Evolutionary conservation across 2,888 invertebrate genomes (phyloP), one percentile per base, ranked within the genome.

Genomic region (Dolichopus griseipennis): DNA sequence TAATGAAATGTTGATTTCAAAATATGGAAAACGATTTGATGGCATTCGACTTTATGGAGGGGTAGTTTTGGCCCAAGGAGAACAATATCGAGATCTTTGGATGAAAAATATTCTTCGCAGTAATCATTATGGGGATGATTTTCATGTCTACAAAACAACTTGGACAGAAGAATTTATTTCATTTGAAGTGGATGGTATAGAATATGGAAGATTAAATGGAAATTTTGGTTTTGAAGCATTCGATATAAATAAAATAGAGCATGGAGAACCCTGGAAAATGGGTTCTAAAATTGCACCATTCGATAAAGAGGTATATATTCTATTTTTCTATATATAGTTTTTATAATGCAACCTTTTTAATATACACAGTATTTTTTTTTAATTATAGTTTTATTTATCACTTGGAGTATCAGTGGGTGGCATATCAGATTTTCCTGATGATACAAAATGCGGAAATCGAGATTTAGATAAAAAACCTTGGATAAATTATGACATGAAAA

Each of bases 381-480:
- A 1, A 18, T 20, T 18, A 1, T 15, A 33, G n/a, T 33, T 8
- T 64, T 64, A 18, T 1, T 62, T 63, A n/a, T 10, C 88, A 0
- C 75, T 93, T 21, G n/a, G 33, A 18, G 33, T 61, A 10, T 65
- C 90, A 63, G 91, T 90, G 43, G 93, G 92, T 0, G 93, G 93
- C 0, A 79, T 86, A 5, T 84, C 86, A 64, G 87, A 88, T 75
- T 92, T 92, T 77, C 84, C 87, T 0, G 90, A 93, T 74, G 73
- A 72, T 0, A 72, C 73, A 27, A 27, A 2, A 27, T 4, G 27
- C 5, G 27, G 27, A 5, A 66, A 69, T n/a, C 73, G 73, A 27
- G 72, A 72, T 21, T 52, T 69, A 4, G 68, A 69, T 0, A 65
- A n/a, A 18, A 71, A 93, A 77, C 93, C 93, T 0, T 94, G 93